phyloP scores from a whole-genome alignment of 2,113 vertebrate species.

The Bos indicus region DNA sequence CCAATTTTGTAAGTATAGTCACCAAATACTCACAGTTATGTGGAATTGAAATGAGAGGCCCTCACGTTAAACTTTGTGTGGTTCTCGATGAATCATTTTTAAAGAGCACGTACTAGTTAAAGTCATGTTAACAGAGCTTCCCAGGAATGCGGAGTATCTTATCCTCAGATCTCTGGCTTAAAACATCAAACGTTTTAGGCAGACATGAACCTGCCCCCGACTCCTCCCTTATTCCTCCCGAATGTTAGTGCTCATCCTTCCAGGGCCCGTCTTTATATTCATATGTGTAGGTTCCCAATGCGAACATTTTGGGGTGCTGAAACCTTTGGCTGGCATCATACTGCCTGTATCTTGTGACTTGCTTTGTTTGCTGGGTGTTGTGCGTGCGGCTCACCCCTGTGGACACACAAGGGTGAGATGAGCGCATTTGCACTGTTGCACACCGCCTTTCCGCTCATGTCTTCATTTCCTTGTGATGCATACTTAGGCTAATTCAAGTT shows the following conservation, averaged over 20 bases:
- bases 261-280: background rate
- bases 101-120: background rate
- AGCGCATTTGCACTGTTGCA: background rate
- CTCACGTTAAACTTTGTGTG: background rate
- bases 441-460: accelerated
- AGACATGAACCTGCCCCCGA: background rate
- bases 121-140: background rate
- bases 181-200: background rate
- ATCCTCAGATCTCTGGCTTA: background rate
- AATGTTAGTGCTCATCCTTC: too few relatives aligned
- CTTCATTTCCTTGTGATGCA: background rate
- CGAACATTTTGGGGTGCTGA: background rate
- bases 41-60: background rate
- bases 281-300: background rate
- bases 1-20: background rate
- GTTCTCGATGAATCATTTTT: background rate
- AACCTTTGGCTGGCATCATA: background rate
- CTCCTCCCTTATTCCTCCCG: background rate
- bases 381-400: too few relatives aligned
- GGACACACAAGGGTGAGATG: background rate
- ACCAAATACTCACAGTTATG: background rate
- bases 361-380: background rate
- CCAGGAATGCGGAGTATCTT: background rate
- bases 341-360: accelerated
- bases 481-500: background rate